Evolutionary conservation across 2,113 vertebrate genomes (phyloP).

Genomic region (Sula dactylatra): DNA sequence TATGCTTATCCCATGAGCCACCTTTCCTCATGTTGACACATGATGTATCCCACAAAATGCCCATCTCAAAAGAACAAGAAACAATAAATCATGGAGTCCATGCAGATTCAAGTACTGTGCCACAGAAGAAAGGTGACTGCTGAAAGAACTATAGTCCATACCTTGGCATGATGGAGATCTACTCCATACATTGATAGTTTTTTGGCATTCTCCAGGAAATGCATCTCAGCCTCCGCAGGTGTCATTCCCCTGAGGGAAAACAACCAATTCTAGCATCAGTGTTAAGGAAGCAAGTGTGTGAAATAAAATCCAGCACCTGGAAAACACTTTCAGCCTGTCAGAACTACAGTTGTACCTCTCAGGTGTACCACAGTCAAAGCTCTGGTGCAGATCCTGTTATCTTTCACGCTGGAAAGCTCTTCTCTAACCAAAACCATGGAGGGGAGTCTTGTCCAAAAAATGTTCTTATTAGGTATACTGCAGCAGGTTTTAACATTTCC

Average conservation of each 20-base stretch:
- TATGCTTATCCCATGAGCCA: not conserved
- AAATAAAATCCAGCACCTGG: not conserved
- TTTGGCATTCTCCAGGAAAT: conserved; percentile 98
- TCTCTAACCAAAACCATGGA: not conserved
- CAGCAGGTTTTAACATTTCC: not conserved
- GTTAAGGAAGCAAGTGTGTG: not conserved
- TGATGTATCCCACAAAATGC: not conserved
- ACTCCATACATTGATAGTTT: conserved; percentile 98
- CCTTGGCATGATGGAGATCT: conserved; percentile 97
- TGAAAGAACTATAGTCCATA: conserved; percentile 46
- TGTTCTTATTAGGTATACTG: not conserved
- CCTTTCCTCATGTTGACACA: not conserved
- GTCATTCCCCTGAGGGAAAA: conserved; percentile 88
- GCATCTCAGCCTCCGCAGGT: conserved; percentile 94
- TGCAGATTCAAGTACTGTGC: not conserved
- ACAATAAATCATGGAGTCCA: not conserved
- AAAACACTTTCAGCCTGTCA: not conserved
- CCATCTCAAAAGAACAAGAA: not conserved
- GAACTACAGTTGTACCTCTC: not conserved
- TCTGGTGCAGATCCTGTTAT: not conserved
- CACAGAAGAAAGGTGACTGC: not conserved
- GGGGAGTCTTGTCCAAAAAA: not conserved
- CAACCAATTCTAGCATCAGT: not conserved
- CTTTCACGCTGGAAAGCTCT: not conserved
- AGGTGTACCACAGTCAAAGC: not conserved